Conservation (phyloP, 2,113 vertebrate species). For the Ranitomeya imitator region DNA sequence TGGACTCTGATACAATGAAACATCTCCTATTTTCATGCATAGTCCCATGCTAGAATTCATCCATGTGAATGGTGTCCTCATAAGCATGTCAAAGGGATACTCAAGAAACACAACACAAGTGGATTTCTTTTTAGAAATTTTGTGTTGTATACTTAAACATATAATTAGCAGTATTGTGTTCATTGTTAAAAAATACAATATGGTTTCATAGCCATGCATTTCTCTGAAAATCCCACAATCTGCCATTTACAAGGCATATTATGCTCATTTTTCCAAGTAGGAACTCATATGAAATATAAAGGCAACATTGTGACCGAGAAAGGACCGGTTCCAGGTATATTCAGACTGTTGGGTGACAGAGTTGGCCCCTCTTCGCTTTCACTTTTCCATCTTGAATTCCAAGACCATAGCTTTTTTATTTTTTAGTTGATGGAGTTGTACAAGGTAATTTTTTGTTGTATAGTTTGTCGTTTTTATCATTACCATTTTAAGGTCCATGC, state of each 20-base stretch:
- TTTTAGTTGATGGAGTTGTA: too few relatives aligned
- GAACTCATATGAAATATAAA: neutral
- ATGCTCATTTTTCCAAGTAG: neutral
- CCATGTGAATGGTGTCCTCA: neutral
- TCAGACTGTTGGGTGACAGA: too few relatives aligned
- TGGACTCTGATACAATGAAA: neutral
- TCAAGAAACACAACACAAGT: neutral
- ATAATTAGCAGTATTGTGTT: neutral
- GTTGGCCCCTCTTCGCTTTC: too few relatives aligned
- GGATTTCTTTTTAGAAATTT: neutral
- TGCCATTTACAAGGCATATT: neutral
- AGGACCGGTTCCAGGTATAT: too few relatives aligned
- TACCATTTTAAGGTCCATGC: too few relatives aligned
- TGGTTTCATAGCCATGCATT: too few relatives aligned
- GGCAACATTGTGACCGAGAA: neutral
- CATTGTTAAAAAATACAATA: neutral
- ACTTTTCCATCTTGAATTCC: too few relatives aligned
- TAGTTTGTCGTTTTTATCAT: too few relatives aligned
- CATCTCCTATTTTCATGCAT: neutral
- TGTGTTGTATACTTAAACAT: neutral
- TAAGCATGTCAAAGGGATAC: neutral
- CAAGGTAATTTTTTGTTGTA: too few relatives aligned
- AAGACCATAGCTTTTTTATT: too few relatives aligned
- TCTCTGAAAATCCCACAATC: neutral
- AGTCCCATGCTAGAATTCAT: neutral